Base-by-base conservation (phyloP, 2,888 invertebrate species). In the Diarsia dahlii region DNA sequence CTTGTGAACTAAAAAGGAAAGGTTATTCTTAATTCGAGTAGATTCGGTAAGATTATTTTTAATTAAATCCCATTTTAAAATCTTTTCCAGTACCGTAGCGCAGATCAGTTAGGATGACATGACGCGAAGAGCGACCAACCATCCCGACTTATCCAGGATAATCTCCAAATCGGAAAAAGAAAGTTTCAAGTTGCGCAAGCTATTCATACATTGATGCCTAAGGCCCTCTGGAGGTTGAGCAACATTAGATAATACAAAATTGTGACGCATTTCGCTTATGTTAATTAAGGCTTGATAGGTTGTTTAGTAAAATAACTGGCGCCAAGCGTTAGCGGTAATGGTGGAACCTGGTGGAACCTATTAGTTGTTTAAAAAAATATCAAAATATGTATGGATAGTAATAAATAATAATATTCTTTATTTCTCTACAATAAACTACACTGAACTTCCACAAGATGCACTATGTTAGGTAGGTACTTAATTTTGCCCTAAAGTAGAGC, bases 401-500 rank as follows among this genome's bases (percentile, higher is more conserved):
- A n/a, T n/a, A n/a, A n/a, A n/a, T n/a, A n/a, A n/a, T n/a, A n/a
- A n/a, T n/a, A n/a, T n/a, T n/a, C n/a, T n/a, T n/a, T n/a, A n/a
- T n/a, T n/a, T n/a, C n/a, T n/a, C n/a, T n/a, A n/a, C n/a, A n/a
- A n/a, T n/a, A n/a, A n/a, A n/a, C n/a, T n/a, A n/a, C n/a, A 39
- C 39, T 6, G 39, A 46, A 48, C 12, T 18, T 39, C 15, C 15
- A 8, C 28, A n/a, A 18, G n/a, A 64, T 65, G 78, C 60, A 71
- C 39, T 39, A 39, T 2, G 39, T 39, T 39, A 39, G 39, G 62
- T 67, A 73, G 68, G 68, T 70, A 48, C 54, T 71, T 64, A 62
- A 73, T 67, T 68, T 80, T 79, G 74, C 74, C 81, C 77, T 84
- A 73, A 82, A 81, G 68, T 80, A 64, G 78, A 76, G 63, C 79